phyloP scores from a whole-genome alignment of 2,888 invertebrate species.

The Phalera bucephala region DNA sequence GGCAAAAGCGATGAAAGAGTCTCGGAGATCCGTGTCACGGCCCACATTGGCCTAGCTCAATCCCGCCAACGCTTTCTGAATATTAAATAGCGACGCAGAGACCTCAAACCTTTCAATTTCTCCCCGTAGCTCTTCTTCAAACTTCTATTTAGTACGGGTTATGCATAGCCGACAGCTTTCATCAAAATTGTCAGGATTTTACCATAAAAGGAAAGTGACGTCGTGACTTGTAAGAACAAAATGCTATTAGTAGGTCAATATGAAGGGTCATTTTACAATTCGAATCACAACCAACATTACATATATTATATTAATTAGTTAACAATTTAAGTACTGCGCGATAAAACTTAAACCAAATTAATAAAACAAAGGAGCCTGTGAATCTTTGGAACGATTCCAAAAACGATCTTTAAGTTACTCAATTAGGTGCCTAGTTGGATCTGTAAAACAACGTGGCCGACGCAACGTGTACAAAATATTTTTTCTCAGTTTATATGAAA shows the following conservation, averaged over 20 bases:
- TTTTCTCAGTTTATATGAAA: slow-evolving; percentile 18
- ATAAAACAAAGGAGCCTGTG: slow-evolving; percentile 9
- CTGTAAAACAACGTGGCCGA: slow-evolving; percentile 14
- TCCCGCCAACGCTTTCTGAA: slow-evolving; percentile 67
- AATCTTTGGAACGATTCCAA: slow-evolving; percentile 31
- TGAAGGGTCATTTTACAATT: neutral
- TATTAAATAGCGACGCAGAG: slow-evolving; percentile 57
- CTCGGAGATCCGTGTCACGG: slow-evolving; percentile 65
- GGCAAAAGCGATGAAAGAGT: slow-evolving; percentile 40
- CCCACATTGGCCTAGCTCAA: slow-evolving; percentile 69
- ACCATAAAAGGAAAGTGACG: slow-evolving; percentile 33
- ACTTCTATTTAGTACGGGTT: slow-evolving; percentile 46
- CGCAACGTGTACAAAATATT: neutral
- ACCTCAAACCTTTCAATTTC: slow-evolving; percentile 63
- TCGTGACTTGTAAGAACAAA: slow-evolving; percentile 24
- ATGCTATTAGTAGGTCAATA: slow-evolving; percentile 1
- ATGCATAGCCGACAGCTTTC: slow-evolving; percentile 38
- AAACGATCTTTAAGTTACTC: slow-evolving; percentile 14
- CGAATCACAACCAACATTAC: neutral
- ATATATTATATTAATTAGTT: no score
- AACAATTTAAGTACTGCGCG: no score
- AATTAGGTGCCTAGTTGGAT: slow-evolving; percentile 7
- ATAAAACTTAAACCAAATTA: no score
- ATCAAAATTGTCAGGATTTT: slow-evolving; percentile 37
- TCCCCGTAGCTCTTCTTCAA: slow-evolving; percentile 44